phyloP scores from a whole-genome alignment of 2,797 vertebrate species.

The Melanotaenia trifasciata region DNA sequence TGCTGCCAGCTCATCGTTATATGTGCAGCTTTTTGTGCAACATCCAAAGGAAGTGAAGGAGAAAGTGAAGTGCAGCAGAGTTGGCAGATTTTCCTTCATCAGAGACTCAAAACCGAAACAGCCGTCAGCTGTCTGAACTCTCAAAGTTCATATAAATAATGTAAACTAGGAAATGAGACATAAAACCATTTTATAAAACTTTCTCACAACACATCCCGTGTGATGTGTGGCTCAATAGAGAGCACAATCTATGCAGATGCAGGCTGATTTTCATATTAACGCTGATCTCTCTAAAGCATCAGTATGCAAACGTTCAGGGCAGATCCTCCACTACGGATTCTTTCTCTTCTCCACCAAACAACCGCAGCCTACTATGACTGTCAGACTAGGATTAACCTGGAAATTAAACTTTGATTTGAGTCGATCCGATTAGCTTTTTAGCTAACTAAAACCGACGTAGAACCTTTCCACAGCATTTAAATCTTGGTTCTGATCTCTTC shows the following conservation, averaged over 20 bases:
- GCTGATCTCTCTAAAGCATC: conserved; percentile 41
- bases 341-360: conserved; percentile 7
- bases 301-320: conserved; percentile 45
- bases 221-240: conserved; percentile 17
- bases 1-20: too few species aligned
- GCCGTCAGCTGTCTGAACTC: background rate
- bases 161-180: background rate
- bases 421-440: too few species aligned
- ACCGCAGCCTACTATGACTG: background rate
- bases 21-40: too few species aligned
- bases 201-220: background rate
- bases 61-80: background rate
- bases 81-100: background rate
- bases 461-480: too few species aligned
- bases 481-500: conserved; percentile 24
- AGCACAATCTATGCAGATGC: conserved; percentile 32
- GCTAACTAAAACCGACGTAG: too few species aligned
- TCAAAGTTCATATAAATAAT: conserved; percentile 10
- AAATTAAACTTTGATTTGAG: background rate
- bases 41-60: background rate
- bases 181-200: background rate
- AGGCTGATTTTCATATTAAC: conserved; percentile 70
- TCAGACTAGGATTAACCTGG: background rate
- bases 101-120: too few species aligned
- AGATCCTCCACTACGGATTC: conserved; percentile 1